Base-by-base conservation (phyloP, 2,797 vertebrate species). In the Alectoris magna region DNA sequence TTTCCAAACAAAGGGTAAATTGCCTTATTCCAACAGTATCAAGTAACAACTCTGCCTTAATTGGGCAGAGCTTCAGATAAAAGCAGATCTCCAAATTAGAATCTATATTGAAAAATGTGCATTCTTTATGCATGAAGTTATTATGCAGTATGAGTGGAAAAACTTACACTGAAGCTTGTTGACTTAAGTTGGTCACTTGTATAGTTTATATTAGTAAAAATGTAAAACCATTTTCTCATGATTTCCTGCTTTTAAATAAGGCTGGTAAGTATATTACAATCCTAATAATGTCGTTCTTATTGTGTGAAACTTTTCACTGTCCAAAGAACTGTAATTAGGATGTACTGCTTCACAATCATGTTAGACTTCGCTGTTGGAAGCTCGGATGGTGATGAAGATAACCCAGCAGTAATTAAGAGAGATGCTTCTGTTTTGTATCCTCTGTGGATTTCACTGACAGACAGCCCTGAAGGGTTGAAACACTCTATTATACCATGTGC, bases 61-160 rank as follows among this genome's bases (percentile, higher is more conserved):
- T 31, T 58, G 68, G 56, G 56, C 0, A 70, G 27, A 88, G 39
- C 66, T 56, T 51, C 51, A 84, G 63, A 48, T 62, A 72, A 84
- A 94, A 92, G 74, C 1, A 77, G 62, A 69, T 44, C 84, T 89
- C 64, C 64, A 72, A 82, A 89, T 66, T 22, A 72, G 67, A 78
- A 86, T 38, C 39, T 77, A 38, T 43, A 84, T 59, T 0, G n/a
- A 79, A 80, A 34, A 38, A 51, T 16, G 21, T 1, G 36, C 8
- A 13, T 69, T 74, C 24, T 64, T 73, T 31, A 41, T 34, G 75
- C 22, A 49, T 63, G 44, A 79, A 60, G 59, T 51, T 74, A 87
- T 46, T 46, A 36, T 8, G 6, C 23, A 77, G n/a, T 19, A 36
- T 11, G 34, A 86, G 67, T 24, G 56, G 56, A 85, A 80, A 86